Evolutionary conservation across 2,797 vertebrate genomes (phyloP).

Genomic region (Macroramphosus scolopax): DNA sequence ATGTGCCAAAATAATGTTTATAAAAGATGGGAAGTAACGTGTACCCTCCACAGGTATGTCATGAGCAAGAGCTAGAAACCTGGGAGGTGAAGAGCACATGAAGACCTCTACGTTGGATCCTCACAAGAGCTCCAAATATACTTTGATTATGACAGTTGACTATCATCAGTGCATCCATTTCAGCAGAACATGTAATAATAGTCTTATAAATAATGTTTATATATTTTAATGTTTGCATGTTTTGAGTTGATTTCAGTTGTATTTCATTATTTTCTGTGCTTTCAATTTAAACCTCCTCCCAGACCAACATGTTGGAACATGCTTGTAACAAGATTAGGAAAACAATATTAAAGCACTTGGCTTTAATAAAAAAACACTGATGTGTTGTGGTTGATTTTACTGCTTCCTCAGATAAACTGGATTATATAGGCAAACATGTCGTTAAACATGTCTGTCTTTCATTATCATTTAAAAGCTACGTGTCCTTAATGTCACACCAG

Average conservation of each 20-base stretch:
- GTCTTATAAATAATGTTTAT: conserved; percentile 67
- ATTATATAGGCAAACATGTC: no score
- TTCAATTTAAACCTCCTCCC: conserved; percentile 16
- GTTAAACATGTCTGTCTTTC: no score
- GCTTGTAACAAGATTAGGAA: conserved; percentile 41
- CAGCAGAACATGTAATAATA: conserved; percentile 42
- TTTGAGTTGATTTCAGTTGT: conserved; percentile 34
- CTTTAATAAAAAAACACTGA: not conserved
- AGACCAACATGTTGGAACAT: not conserved
- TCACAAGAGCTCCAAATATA: conserved; percentile 30
- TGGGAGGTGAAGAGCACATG: conserved; percentile 14
- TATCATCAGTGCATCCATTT: conserved; percentile 11
- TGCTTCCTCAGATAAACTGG: no score
- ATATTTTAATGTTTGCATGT: conserved; percentile 53
- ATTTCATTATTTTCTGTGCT: conserved; percentile 26
- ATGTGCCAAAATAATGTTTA: no score
- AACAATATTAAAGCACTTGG: conserved; percentile 45
- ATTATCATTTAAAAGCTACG: no score
- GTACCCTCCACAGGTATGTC: conserved; percentile 64
- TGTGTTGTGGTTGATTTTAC: conserved; percentile 1
- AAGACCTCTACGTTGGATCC: conserved; percentile 14
- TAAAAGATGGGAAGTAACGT: not conserved
- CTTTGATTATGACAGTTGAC: conserved; percentile 33
- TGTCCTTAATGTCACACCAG: no score
- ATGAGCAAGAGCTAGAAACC: conserved; percentile 46